Evolutionary conservation across 2,113 vertebrate genomes (phyloP).

Genomic region (rat (Rattus norvegicus)): DNA sequence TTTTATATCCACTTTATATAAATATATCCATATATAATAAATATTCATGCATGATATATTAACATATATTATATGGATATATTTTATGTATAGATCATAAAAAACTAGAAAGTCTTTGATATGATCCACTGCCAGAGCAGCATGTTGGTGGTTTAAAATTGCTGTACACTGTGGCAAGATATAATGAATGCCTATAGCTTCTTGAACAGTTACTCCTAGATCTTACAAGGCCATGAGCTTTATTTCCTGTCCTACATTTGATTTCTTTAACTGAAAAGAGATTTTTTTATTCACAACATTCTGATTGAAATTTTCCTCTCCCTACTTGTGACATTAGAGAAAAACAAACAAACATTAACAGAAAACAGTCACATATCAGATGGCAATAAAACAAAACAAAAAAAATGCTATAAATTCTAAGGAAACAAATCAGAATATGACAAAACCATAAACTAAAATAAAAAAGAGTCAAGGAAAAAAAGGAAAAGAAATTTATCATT

Average conservation of each 20-base stretch:
- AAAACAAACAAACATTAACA: no score
- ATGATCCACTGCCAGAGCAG: no score
- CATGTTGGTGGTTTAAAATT: no score
- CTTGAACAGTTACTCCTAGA: neutral
- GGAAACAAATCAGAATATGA: neutral
- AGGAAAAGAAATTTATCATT: neutral
- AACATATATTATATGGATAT: no score
- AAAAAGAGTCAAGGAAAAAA: neutral
- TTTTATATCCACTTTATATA: no score
- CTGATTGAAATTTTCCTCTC: neutral
- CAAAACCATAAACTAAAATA: neutral
- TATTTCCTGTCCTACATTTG: neutral
- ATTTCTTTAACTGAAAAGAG: neutral
- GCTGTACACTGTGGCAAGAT: neutral
- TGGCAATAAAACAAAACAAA: neutral
- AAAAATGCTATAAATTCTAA: neutral
- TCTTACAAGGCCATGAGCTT: neutral
- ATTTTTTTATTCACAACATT: neutral
- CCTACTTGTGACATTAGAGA: neutral
- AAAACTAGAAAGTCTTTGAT: no score
- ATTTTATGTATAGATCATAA: no score
- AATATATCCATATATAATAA: no score
- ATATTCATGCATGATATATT: no score
- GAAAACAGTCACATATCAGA: neutral
- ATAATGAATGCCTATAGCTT: neutral